A percentile compares a stretch with the other conserved stretches of the same genome.
Evolutionary conservation across 2,888 invertebrate genomes (phyloP).

Genomic region (Cheilosia scutellata): DNA sequence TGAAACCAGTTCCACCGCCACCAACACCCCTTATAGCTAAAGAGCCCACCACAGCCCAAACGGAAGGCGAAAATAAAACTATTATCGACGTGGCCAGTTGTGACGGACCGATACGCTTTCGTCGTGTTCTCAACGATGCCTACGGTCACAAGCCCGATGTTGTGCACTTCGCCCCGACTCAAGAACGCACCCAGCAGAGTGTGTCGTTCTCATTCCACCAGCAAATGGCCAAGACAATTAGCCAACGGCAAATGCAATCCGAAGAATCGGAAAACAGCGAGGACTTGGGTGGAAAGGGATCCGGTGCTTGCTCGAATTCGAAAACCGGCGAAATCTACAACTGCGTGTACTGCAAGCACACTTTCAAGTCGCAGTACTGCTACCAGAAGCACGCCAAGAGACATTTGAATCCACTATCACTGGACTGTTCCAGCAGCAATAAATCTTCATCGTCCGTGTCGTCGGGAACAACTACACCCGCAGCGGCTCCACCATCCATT

Average conservation of each 20-base stretch:
- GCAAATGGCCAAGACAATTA: constrained; percentile 84
- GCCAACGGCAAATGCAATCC: constrained; percentile 80
- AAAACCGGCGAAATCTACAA: constrained; percentile 85
- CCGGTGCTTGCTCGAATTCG: constrained; percentile 70
- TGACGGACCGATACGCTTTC: constrained; percentile 95
- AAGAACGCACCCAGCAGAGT: constrained; percentile 83
- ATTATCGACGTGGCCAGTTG: constrained; percentile 95
- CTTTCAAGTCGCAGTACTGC: constrained; percentile 93
- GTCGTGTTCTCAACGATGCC: constrained; percentile 92
- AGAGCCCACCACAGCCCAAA: constrained; percentile 76
- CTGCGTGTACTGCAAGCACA: constrained; percentile 91
- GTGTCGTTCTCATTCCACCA: constrained; percentile 83
- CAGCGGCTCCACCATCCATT: constrained; percentile 34
- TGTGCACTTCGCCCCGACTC: constrained; percentile 76
- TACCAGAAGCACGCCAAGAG: constrained; percentile 92
- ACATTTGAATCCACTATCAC: constrained; percentile 87
- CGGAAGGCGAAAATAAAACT: constrained; percentile 84
- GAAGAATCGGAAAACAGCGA: constrained; percentile 81
- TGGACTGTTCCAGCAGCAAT: constrained; percentile 79
- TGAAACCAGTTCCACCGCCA: constrained; percentile 52
- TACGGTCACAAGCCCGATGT: constrained; percentile 86
- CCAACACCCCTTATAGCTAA: constrained; percentile 74
- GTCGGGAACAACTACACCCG: constrained; percentile 27
- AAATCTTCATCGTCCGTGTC: constrained; percentile 64
- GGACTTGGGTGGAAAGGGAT: constrained; percentile 60